These are phyloP conservation scores for Caenorhabditis auriculariae DNA, from an alignment of 2,888 invertebrate genomes.

Conservation along the genomic window DNA sequence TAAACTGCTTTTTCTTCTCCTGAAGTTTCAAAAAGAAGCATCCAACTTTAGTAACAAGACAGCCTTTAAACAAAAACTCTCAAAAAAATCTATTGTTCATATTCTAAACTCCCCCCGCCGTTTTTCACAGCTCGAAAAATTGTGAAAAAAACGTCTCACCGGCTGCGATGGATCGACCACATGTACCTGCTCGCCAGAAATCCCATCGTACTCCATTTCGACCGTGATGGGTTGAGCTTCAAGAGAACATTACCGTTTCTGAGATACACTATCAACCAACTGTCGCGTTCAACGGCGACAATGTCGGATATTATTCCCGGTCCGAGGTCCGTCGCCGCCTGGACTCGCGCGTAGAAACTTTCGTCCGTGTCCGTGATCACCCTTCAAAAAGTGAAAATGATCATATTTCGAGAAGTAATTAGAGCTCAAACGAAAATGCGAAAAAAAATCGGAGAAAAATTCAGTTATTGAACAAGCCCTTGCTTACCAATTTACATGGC, in stretches of 20 bases:
- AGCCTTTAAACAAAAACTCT: too few relatives aligned
- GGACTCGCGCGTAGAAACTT: slow-evolving; percentile 37
- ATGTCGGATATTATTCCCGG: slow-evolving; percentile 46
- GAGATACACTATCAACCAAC: slow-evolving; percentile 3
- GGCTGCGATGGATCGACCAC: slow-evolving; percentile 19
- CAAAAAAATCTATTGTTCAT: too few relatives aligned
- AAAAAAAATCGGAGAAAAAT: too few relatives aligned
- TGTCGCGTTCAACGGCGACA: slow-evolving; percentile 38
- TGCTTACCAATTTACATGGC: neutral
- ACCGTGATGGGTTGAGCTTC: slow-evolving; percentile 20
- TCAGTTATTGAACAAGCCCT: too few relatives aligned
- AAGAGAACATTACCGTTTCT: neutral
- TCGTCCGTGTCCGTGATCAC: slow-evolving; percentile 24
- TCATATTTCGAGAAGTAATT: neutral
- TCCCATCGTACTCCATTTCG: slow-evolving; percentile 7
- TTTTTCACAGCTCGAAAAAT: too few relatives aligned
- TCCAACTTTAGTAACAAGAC: neutral
- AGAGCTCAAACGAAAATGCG: too few relatives aligned
- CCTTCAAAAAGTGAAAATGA: neutral
- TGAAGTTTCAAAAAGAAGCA: too few relatives aligned
- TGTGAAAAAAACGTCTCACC: slow-evolving; percentile 1
- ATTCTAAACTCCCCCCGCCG: too few relatives aligned
- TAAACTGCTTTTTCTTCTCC: too few relatives aligned
- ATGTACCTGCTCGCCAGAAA: slow-evolving; percentile 3
- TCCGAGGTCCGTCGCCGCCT: slow-evolving; percentile 38